Percentiles rank a stretch among this genome's conserved stretches.
Conservation (phyloP, 1,140 invertebrate species). For the Drosophila sproati region DNA sequence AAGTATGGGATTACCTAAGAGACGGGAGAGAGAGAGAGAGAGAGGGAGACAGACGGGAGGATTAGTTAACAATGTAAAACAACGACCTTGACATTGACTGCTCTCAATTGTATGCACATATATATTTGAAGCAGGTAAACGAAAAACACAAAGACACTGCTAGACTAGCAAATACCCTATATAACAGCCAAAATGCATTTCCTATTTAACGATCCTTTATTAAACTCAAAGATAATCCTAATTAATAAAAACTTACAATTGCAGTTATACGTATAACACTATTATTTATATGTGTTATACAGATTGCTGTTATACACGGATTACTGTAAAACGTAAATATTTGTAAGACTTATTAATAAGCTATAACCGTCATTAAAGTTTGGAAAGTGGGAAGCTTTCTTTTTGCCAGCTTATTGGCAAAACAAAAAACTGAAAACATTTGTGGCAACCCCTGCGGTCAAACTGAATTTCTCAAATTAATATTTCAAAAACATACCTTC, state of each 20-base stretch:
- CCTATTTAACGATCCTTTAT: too few relatives aligned
- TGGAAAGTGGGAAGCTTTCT: background rate
- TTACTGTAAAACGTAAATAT: background rate
- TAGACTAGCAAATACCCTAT: background rate
- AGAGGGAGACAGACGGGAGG: background rate
- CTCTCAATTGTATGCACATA: background rate
- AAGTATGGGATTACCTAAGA: slow-evolving; percentile 86
- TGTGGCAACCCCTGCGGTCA: background rate
- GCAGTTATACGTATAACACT: too few relatives aligned
- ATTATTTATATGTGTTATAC: too few relatives aligned
- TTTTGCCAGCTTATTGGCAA: background rate
- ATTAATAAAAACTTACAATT: too few relatives aligned
- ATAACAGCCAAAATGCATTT: background rate
- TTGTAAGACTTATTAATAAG: background rate
- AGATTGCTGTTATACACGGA: too few relatives aligned
- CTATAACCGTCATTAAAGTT: background rate
- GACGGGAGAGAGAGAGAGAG: slow-evolving; percentile 5
- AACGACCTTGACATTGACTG: slow-evolving; percentile 49
- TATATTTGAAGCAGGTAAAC: background rate
- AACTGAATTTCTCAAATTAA: slow-evolving; percentile 2
- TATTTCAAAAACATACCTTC: slow-evolving; percentile 7
- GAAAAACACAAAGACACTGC: background rate
- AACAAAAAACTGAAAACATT: background rate
- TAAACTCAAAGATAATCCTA: too few relatives aligned
- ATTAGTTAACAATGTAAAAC: slow-evolving; percentile 21